Evolutionary conservation across 1,140 invertebrate species (phyloP).

Genomic region (Drosophila navojoa): DNA sequence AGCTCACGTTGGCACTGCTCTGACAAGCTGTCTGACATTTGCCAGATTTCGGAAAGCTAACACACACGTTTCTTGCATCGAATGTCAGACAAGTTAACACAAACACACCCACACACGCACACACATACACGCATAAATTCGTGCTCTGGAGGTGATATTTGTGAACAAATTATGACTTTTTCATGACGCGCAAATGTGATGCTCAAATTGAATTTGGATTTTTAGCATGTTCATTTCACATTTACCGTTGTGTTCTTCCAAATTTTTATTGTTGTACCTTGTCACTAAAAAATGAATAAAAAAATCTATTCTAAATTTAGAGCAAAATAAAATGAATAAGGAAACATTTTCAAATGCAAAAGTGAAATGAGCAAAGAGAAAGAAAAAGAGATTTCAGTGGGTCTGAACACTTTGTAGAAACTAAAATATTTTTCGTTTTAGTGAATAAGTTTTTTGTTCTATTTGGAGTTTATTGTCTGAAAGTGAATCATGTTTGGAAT

Average conservation of each 20-base stretch:
- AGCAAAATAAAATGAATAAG: conserved; percentile 10
- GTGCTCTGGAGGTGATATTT: not conserved
- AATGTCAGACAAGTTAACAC: conserved; percentile 45
- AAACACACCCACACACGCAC: not conserved
- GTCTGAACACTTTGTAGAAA: not conserved
- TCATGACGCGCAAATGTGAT: conserved; percentile 56
- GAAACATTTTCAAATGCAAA: conserved; percentile 14
- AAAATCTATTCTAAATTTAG: conserved; percentile 50
- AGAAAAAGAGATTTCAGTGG: not conserved
- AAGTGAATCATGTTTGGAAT: too few species aligned
- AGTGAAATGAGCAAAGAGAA: not conserved
- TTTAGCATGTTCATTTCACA: conserved; percentile 53
- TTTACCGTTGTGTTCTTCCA: conserved; percentile 7
- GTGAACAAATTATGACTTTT: conserved; percentile 51
- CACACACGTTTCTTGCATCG: conserved; percentile 71
- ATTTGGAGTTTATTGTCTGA: not conserved
- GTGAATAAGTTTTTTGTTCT: not conserved
- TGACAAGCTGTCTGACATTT: conserved; percentile 67
- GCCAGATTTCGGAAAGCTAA: conserved; percentile 58
- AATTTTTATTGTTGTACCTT: conserved; percentile 13
- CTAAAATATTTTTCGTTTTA: not conserved
- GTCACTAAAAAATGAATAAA: conserved; percentile 17
- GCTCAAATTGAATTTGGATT: conserved; percentile 70
- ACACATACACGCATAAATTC: not conserved
- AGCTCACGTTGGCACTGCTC: conserved; percentile 13